phyloP scores from a whole-genome alignment of 1,140 invertebrate species.

The Pentalonia nigronervosa region DNA sequence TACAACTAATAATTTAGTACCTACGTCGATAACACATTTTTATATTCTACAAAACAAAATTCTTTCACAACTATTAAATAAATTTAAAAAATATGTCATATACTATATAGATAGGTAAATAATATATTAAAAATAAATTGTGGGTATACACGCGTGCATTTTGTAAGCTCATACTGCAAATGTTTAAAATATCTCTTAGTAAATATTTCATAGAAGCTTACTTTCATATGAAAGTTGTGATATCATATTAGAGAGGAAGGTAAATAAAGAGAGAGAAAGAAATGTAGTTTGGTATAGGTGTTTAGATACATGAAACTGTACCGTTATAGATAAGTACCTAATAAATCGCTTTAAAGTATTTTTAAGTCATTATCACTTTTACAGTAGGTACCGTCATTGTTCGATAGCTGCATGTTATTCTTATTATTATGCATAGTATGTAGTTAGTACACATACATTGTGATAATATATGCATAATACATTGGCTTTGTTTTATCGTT shows the following conservation, averaged over 20 bases:
- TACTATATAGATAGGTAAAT: not conserved
- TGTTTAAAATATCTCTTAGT: not conserved
- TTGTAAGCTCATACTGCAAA: not conserved
- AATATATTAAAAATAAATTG: not conserved
- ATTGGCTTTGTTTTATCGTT: constrained; percentile 20
- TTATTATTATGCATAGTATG: not conserved
- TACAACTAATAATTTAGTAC: not conserved
- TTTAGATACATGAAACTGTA: not conserved
- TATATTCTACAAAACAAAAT: not conserved
- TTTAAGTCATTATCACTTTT: not conserved
- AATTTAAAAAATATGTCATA: not conserved
- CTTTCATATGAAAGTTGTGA: not conserved
- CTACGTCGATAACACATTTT: not conserved
- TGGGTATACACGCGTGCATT: not conserved
- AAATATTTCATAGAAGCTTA: not conserved
- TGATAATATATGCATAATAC: constrained; percentile 11
- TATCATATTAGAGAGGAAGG: not conserved
- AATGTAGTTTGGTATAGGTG: not conserved
- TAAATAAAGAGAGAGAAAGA: not conserved
- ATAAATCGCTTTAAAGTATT: constrained; percentile 4
- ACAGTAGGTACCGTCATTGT: not conserved
- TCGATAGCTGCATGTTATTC: not conserved
- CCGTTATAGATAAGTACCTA: not conserved
- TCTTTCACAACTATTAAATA: not conserved
- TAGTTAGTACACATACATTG: not conserved